Evolutionary conservation across 2,888 invertebrate genomes (phyloP).

Genomic region (Halocaridina rubra): DNA sequence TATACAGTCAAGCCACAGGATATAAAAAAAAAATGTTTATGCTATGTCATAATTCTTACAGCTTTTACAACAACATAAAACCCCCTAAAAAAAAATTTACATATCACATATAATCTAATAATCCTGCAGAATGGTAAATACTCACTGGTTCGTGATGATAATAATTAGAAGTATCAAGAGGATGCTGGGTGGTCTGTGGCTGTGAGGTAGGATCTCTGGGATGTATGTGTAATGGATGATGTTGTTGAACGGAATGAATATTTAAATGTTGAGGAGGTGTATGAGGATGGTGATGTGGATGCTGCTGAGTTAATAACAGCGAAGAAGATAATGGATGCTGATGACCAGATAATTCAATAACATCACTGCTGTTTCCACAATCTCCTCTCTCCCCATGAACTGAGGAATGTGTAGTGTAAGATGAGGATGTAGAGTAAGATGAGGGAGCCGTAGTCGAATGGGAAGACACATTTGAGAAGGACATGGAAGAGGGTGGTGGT

Average conservation of each 20-base stretch:
- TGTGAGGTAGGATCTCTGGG: neutral
- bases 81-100: too few species aligned
- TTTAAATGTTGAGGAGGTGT: slow-evolving; percentile 12
- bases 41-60: too few species aligned
- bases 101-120: too few species aligned
- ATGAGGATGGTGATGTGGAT: slow-evolving; percentile 39
- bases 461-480: neutral
- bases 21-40: too few species aligned
- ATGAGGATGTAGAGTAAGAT: neutral
- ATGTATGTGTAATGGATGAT: slow-evolving; percentile 19
- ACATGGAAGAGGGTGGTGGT: neutral
- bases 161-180: slow-evolving; percentile 16
- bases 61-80: too few species aligned
- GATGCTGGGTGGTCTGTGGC: slow-evolving; percentile 18
- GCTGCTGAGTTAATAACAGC: slow-evolving; percentile 26
- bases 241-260: slow-evolving; percentile 14
- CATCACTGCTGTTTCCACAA: neutral
- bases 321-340: slow-evolving; percentile 35
- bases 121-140: too few species aligned
- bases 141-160: slow-evolving; percentile 45
- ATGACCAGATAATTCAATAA: slow-evolving; percentile 34
- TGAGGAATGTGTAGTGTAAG: slow-evolving; percentile 11
- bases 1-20: too few species aligned
- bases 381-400: slow-evolving; percentile 17
- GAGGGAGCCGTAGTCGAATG: slow-evolving; percentile 9